Evolutionary conservation across 2,888 invertebrate genomes (phyloP).

Genomic region (Blomia tropicalis): DNA sequence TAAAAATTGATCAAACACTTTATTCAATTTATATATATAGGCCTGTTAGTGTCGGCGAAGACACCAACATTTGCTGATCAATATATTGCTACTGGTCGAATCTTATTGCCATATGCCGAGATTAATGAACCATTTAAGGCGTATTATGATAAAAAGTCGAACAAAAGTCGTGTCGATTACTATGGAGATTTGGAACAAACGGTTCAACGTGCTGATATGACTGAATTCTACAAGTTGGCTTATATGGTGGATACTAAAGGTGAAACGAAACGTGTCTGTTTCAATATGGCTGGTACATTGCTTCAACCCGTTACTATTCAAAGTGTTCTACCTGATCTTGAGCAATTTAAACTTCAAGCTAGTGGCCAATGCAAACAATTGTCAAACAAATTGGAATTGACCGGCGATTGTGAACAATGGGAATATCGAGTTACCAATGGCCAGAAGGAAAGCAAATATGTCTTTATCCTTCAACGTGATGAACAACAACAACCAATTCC

Average conservation of each 20-base stretch:
- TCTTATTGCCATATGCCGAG: constrained; percentile 83
- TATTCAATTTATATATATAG: too few relatives aligned
- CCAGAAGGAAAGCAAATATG: constrained; percentile 69
- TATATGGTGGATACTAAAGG: constrained; percentile 34
- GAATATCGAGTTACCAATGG: constrained; percentile 50
- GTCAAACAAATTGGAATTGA: constrained; percentile 43
- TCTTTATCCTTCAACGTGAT: constrained; percentile 55
- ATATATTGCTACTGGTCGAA: constrained; percentile 29
- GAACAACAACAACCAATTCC: constrained; percentile 44
- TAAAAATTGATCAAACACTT: too few relatives aligned
- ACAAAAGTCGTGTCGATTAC: constrained; percentile 75
- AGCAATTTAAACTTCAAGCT: constrained; percentile 40
- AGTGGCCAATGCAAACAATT: constrained; percentile 24
- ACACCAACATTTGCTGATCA: constrained; percentile 24
- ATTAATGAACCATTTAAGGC: constrained; percentile 76
- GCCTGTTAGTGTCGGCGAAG: background rate
- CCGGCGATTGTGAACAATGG: constrained; percentile 61
- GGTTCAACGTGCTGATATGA: constrained; percentile 52
- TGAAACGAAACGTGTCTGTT: constrained; percentile 27
- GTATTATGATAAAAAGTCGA: constrained; percentile 59
- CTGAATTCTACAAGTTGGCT: constrained; percentile 54
- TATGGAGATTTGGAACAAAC: constrained; percentile 82
- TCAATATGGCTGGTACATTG: constrained; percentile 28
- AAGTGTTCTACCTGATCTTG: constrained; percentile 61
- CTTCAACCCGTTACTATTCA: constrained; percentile 47